Evolutionary conservation across 2,113 vertebrate genomes (phyloP), one percentile per base, ranked within the genome.

Genomic region (Tetraodon nigroviridis): DNA sequence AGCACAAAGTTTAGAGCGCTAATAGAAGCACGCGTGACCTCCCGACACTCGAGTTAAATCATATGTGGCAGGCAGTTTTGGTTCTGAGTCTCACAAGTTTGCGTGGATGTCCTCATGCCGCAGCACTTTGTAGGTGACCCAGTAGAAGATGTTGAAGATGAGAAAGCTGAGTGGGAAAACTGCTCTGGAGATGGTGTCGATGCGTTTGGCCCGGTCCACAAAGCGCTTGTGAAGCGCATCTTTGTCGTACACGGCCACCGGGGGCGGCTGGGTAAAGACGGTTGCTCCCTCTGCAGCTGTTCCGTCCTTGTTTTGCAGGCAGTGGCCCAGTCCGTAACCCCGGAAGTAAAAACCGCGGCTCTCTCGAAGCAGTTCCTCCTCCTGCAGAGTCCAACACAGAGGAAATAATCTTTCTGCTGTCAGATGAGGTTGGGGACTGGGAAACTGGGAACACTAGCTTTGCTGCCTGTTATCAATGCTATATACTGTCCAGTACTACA

Each of bases 141-240:
- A 98, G 86, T 98, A 98, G 87, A 97, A 94, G 86, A 96, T 88
- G 71, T 98, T 98, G 87, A 98, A 98, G 71, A 95, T 85, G 72
- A 98, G 91, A 84, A 97, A 98, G 81, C 93, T 91, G 81, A 98
- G 87, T 45, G 95, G 95, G 73, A 98, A 98, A 72, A 94, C 88
- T 0, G 94, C 95, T 54, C 92, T 67, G 58, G 95, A 96, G 75
- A 98, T 77, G 69, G 94, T 97, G 82, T 97, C 94, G 8, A 98
- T 98, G 68, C 93, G 92, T 73, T 95, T 96, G 60, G 95, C 95
- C 27, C 86, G 84, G 83, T 95, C 92, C 32, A 92, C 42, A 6
- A 93, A 96, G 24, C 84, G 87, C 86, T 92, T 86, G 71, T 56
- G 72, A 48, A 92, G 77, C 3, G 58, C 67, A 51, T 93, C 93